A percentile compares a stretch with the other conserved stretches of the same genome.
phyloP scores from a whole-genome alignment of 2,797 vertebrate species.

The Spinus olivaceus region DNA sequence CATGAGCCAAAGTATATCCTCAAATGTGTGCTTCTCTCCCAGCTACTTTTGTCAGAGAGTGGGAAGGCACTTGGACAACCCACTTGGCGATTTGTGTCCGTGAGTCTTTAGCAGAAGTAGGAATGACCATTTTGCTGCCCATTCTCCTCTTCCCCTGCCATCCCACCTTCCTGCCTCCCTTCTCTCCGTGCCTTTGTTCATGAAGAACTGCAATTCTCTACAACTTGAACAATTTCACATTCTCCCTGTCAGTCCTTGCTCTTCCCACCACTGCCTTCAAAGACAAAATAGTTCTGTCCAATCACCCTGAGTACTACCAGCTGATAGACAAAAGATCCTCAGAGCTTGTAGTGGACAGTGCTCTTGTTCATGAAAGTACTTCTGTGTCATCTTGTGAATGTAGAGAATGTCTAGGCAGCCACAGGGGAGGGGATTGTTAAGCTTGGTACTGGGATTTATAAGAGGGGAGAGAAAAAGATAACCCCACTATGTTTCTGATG shows the following conservation, averaged over 20 bases:
- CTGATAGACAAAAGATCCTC: conserved; percentile 21
- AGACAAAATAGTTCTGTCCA: conserved; percentile 22
- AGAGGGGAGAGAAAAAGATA: background rate
- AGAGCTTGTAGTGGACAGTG: conserved; percentile 5
- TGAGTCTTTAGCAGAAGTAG: background rate
- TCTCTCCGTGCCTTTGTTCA: background rate
- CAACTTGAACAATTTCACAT: background rate
- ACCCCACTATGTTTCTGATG: background rate
- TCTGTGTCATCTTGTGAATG: background rate
- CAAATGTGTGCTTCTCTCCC: background rate
- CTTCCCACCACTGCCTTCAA: conserved; percentile 19
- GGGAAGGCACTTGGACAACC: background rate
- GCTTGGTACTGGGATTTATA: background rate
- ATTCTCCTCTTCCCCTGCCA: background rate
- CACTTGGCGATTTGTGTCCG: background rate
- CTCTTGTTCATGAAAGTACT: conserved; percentile 1
- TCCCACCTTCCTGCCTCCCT: background rate
- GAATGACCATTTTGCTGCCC: background rate
- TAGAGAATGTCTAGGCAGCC: background rate
- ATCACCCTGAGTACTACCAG: background rate
- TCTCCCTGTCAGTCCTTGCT: background rate
- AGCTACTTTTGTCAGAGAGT: background rate
- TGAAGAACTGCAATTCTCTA: background rate
- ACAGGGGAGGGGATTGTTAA: background rate
- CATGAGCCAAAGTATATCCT: background rate